Percentiles rank a stretch among this genome's conserved stretches.
phyloP scores from a whole-genome alignment of 92 coral and sea anemone genomes.

The Parazoanthus darwini region DNA sequence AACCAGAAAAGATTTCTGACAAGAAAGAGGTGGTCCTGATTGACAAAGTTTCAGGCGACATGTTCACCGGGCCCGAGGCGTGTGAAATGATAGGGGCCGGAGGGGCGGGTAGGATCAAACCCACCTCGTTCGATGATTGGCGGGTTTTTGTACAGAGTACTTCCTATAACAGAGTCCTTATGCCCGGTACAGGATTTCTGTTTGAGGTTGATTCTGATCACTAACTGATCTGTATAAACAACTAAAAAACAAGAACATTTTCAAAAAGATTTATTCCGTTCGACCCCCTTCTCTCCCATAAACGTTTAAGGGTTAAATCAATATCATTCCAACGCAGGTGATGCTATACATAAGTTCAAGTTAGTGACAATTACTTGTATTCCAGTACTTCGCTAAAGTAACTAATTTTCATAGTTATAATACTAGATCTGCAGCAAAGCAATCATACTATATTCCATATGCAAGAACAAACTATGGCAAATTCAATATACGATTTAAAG shows the following conservation, averaged over 20 bases:
- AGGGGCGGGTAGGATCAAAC: conserved; percentile 73
- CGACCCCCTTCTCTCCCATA: too few species aligned
- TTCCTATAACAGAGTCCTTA: conserved; percentile 89
- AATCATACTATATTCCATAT: too few species aligned
- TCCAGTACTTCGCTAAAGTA: too few species aligned
- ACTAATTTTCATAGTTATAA: too few species aligned
- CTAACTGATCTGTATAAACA: not conserved
- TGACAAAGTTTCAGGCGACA: conserved; percentile 87
- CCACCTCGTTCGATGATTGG: conserved; percentile 89
- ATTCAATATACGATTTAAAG: too few species aligned
- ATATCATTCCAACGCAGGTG: too few species aligned
- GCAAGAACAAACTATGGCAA: too few species aligned
- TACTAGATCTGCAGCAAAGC: too few species aligned
- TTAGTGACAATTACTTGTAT: too few species aligned
- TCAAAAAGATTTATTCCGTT: too few species aligned
- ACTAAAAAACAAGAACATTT: not conserved
- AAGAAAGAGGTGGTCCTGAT: conserved; percentile 95
- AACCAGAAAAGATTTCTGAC: conserved; percentile 94
- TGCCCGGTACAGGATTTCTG: conserved; percentile 92
- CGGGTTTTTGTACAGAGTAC: conserved; percentile 99
- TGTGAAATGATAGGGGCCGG: conserved; percentile 96
- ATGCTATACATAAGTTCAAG: too few species aligned
- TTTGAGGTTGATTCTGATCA: conserved; percentile 93
- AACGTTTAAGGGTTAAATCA: too few species aligned
- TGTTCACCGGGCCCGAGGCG: conserved; percentile 94